These are phyloP conservation scores for Pelobates fuscus DNA, from an alignment of 2,113 vertebrate genomes.

Conservation along the genomic window DNA sequence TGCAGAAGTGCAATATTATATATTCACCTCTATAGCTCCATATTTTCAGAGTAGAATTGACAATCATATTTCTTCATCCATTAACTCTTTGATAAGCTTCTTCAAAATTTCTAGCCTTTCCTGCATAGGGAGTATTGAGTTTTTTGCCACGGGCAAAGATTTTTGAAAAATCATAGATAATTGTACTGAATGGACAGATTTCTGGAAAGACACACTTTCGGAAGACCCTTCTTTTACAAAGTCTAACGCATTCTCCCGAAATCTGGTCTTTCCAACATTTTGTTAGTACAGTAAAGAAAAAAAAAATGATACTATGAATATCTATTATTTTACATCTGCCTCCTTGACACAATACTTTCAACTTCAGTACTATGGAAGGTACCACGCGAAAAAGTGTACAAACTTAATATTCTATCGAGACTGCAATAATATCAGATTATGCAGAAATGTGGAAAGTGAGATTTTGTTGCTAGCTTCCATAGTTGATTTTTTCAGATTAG, in stretches of 20 bases:
- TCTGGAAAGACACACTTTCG: too few species aligned
- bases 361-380: too few species aligned
- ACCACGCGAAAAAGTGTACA: slow-evolving; percentile 45
- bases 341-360: too few species aligned
- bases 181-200: too few species aligned
- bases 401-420: slow-evolving; percentile 53
- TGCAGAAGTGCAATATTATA: slow-evolving; percentile 76
- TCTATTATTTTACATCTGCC: too few species aligned
- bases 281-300: too few species aligned
- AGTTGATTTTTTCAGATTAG: not conserved
- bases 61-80: slow-evolving; percentile 63
- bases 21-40: slow-evolving; percentile 60
- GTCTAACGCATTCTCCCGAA: too few species aligned
- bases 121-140: slow-evolving; percentile 54
- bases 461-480: not conserved
- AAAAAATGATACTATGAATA: too few species aligned
- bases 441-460: slow-evolving; percentile 54
- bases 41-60: slow-evolving; percentile 64
- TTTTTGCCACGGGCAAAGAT: slow-evolving; percentile 40
- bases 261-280: too few species aligned
- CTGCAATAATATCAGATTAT: slow-evolving; percentile 61
- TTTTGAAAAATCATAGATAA: too few species aligned
- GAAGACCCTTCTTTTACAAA: too few species aligned
- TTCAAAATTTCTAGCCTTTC: slow-evolving; percentile 47
- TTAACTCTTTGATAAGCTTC: slow-evolving; percentile 12